Base-by-base conservation (phyloP, 1,140 invertebrate genomes). In the Drosophila subobscura region DNA sequence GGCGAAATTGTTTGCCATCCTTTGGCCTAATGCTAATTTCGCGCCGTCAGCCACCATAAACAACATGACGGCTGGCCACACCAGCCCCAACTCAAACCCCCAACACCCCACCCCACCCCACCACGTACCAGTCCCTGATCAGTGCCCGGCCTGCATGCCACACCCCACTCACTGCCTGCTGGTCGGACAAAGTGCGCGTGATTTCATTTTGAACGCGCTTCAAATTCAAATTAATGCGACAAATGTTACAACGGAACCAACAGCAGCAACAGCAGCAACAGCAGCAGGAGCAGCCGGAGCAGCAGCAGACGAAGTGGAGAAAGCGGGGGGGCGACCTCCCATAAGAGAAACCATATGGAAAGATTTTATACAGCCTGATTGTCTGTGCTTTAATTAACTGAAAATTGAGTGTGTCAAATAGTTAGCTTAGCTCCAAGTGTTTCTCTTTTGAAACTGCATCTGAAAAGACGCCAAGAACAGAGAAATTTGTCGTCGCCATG, bases 221-320 rank as follows among this genome's bases (percentile, higher is more conserved):
- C 64, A 68, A 84, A 80, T 75, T 63, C 70, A 84, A 84, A 83
- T 83, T 79, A 75, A 79, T 83, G 79, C 79, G 56, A 78, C 79
- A 81, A 83, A 74, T 83, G 68, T 64, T 64, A 50, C 78, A 60
- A 29, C 10, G 23, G 42, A 37, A 23, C 3, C 37, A 27, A 41
- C 20, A 49, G 40, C 22, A 16, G 14, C 1, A 20, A 1, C 16
- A 20, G 16, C 25, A 47, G 22, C 16, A 10, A 1, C 45, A 12
- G 4, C 25, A 27, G 25, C 16, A 10, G 3, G 20, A 12, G 4
- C 25, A 27, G 25, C 1, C 10, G 3, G 1, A 4, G 29, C 16
- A 10, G 3, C 45, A 12, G 4, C 25, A 27, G 25, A 6, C 10
- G 3, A 4, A 4, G 29, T 33, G 29, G 29, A 4, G 33, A 4